Base-by-base conservation (phyloP, 2,113 vertebrate genomes). In the Dicaeum eximium region DNA sequence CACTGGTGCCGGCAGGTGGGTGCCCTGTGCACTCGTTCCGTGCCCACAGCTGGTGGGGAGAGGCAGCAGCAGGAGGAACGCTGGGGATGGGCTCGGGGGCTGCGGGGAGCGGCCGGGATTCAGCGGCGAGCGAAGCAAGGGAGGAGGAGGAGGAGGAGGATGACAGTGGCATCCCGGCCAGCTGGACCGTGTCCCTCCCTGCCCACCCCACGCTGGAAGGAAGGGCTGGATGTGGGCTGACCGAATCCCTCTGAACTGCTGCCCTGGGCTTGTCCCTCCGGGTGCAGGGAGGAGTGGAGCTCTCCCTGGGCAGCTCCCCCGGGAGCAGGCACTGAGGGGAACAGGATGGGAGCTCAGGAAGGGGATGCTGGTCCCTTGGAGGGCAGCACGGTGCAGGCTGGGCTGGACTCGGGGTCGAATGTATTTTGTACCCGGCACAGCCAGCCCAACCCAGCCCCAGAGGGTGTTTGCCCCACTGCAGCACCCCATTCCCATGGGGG, bases 1-100 rank as follows among this genome's bases (percentile, higher is more conserved):
- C 57, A 30, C 47, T 2, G 2, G 19, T 18, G 6, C 65, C 0
- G 6, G 24, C 88, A 62, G 0, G 9, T 3, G 11, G 24, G 38
- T 65, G 81, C 56, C 74, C 64, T 22, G 74, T 25, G 33, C 35
- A 78, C 53, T 17, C 67, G 3, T 24, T 37, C 54, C 42, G 22
- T 30, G 54, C 54, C 69, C 82, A 2, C 54, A 24, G 78, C 72
- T 19, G 38, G 14, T 2, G 60, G 65, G 51, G 44, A 56, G 17
- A 40, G 74, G 79, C 50, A 24, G 61, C 56, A 38, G n/a, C n/a
- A 62, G 53, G 2, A 78, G 48, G 53, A 80, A 38, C 1, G 11
- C 18, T 1, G 2, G 10, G 56, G 58, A 17, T 1, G 13, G 64
- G 56, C 48, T 30, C 2, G 2, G 45, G 82, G 67, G 67, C 65